These are phyloP conservation scores for Eutrigla gurnardus DNA, from an alignment of 2,797 vertebrate genomes.

Conservation along the genomic window DNA sequence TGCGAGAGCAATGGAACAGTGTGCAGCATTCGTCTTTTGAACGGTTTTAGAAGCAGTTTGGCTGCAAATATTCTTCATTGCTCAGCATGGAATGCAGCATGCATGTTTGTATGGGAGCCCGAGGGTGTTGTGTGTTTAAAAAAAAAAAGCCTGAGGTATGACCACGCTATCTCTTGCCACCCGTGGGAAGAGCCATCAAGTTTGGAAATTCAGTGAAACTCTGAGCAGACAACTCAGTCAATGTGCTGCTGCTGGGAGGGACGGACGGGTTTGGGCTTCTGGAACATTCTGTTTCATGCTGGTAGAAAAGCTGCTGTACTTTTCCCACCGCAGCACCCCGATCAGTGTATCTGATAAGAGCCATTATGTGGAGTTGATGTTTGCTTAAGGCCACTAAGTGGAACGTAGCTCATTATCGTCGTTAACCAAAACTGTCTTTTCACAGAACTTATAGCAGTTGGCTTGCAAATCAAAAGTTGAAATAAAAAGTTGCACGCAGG, in stretches of 20 bases:
- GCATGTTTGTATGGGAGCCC: slow-evolving; percentile 4
- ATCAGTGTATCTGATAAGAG: background rate
- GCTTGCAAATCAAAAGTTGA: background rate
- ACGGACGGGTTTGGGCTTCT: slow-evolving; percentile 45
- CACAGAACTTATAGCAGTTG: background rate
- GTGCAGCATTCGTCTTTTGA: slow-evolving; percentile 31
- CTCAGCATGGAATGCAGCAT: slow-evolving; percentile 16
- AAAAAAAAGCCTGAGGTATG: slow-evolving; percentile 47
- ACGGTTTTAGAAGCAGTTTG: slow-evolving; percentile 11
- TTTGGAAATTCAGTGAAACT: slow-evolving; percentile 27
- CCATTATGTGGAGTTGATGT: background rate
- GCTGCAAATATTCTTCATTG: slow-evolving; percentile 10
- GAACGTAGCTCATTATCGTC: background rate
- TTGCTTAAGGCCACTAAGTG: background rate
- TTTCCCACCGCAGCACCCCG: background rate
- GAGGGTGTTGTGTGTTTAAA: slow-evolving; percentile 20
- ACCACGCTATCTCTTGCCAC: slow-evolving; percentile 21
- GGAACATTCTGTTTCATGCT: slow-evolving; percentile 42
- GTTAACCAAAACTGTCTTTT: too few species aligned
- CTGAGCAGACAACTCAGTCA: slow-evolving; percentile 38
- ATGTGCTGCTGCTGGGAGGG: slow-evolving; percentile 44
- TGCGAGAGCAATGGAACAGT: slow-evolving; percentile 24
- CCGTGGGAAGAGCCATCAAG: slow-evolving; percentile 48
- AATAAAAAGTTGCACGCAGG: too few species aligned
- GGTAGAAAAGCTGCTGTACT: slow-evolving; percentile 8